Conservation (phyloP, 2,113 vertebrate genomes). For the Perca schrenkii region DNA sequence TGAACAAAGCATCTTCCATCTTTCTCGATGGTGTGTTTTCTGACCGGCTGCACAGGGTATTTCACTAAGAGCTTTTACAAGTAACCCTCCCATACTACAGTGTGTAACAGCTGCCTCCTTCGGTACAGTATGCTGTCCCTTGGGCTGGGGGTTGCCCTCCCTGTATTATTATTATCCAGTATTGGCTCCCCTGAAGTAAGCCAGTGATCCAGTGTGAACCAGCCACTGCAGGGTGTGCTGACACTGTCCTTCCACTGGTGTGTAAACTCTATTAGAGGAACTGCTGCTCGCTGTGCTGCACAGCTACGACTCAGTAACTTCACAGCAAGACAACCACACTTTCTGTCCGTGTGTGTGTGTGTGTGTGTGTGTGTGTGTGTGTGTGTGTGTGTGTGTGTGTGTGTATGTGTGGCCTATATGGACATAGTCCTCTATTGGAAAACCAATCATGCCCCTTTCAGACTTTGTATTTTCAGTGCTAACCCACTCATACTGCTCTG, state of each 20-base stretch:
- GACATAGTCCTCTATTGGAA: constrained; percentile 9
- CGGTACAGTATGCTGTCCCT: background rate
- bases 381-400: too few species aligned
- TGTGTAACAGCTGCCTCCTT: constrained; percentile 22
- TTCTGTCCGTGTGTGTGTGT: constrained; percentile 14
- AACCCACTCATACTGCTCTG: background rate
- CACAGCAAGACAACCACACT: constrained; percentile 53
- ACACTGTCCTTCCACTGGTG: constrained; percentile 49
- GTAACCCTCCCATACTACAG: background rate
- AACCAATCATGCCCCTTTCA: constrained; percentile 20
- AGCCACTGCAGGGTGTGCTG: constrained; percentile 11
- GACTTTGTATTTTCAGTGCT: constrained; percentile 12
- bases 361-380: too few species aligned
- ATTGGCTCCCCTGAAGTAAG: constrained; percentile 34
- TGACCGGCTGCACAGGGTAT: constrained; percentile 9
- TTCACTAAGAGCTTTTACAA: background rate
- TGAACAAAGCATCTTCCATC: constrained; percentile 1
- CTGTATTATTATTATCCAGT: constrained; percentile 49
- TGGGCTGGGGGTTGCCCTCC: constrained; percentile 3
- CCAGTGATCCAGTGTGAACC: constrained; percentile 40
- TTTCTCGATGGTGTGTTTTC: background rate
- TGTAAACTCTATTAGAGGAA: constrained; percentile 64
- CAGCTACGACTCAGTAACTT: constrained; percentile 45
- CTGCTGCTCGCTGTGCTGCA: constrained; percentile 16
- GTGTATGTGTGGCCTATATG: constrained; percentile 29